phyloP scores from a whole-genome alignment of 2,888 invertebrate species.

The Ceraclea dissimilis region DNA sequence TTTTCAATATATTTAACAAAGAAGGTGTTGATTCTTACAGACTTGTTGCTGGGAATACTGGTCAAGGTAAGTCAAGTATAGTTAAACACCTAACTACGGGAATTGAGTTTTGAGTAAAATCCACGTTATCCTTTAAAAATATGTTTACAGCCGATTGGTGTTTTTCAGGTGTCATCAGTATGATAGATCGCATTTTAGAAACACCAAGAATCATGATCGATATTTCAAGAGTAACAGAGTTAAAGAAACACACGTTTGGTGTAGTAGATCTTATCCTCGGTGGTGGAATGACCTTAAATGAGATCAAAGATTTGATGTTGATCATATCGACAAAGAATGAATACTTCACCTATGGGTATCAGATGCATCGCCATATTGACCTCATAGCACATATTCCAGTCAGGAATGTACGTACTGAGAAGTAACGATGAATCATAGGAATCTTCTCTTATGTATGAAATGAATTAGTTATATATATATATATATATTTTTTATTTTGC shows the following conservation, averaged over 20 bases:
- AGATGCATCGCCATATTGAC: slow-evolving; percentile 56
- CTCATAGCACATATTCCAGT: slow-evolving; percentile 64
- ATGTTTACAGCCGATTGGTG: background rate
- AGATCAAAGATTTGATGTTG: slow-evolving; percentile 44
- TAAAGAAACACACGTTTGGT: slow-evolving; percentile 37
- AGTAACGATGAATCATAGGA: too few relatives aligned
- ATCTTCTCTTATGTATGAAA: too few relatives aligned
- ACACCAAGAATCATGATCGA: slow-evolving; percentile 50
- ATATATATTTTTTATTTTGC: too few relatives aligned
- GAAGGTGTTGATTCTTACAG: slow-evolving; percentile 46
- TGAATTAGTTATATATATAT: too few relatives aligned
- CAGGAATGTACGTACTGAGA: slow-evolving; percentile 52
- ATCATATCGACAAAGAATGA: slow-evolving; percentile 35
- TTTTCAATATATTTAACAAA: slow-evolving; percentile 30
- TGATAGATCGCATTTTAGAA: background rate
- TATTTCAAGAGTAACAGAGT: slow-evolving; percentile 48
- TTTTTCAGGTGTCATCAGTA: background rate
- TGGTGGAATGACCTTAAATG: slow-evolving; percentile 49
- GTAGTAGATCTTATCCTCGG: slow-evolving; percentile 47
- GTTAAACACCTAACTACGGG: too few relatives aligned
- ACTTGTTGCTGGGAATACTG: slow-evolving; percentile 63
- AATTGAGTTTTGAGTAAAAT: too few relatives aligned
- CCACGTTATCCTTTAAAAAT: too few relatives aligned
- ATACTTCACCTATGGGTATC: slow-evolving; percentile 52
- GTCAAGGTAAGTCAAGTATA: slow-evolving; percentile 62